Percentiles rank a stretch among this genome's conserved stretches.
These are phyloP conservation scores for Alfaro cultratus DNA, from an alignment of 2,797 vertebrate genomes.

Conservation along the genomic window DNA sequence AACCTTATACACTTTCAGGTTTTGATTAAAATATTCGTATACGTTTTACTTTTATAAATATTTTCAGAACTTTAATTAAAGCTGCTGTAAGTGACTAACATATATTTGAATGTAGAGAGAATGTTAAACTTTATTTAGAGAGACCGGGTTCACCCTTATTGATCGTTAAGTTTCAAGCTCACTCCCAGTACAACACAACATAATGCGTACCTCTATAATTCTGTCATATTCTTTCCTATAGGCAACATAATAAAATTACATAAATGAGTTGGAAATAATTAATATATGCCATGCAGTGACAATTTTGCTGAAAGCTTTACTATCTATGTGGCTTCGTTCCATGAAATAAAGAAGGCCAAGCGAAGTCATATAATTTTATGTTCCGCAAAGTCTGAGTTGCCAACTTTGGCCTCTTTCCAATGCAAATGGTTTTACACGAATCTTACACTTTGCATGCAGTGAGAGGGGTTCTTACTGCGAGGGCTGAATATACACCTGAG, in stretches of 20 bases:
- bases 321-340: constrained; percentile 11
- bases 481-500: constrained; percentile 39
- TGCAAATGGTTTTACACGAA: constrained; percentile 24
- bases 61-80: background rate
- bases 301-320: background rate
- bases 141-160: background rate
- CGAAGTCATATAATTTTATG: constrained; percentile 14
- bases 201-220: background rate
- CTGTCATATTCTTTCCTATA: background rate
- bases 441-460: background rate
- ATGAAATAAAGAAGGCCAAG: constrained; percentile 13
- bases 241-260: background rate
- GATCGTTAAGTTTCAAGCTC: background rate
- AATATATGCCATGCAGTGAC: background rate
- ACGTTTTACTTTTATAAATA: background rate
- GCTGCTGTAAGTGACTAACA: background rate
- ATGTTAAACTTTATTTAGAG: background rate
- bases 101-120: background rate
- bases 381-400: constrained; percentile 29
- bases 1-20: background rate
- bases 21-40: background rate
- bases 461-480: constrained; percentile 11
- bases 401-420: constrained; percentile 20
- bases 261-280: background rate
- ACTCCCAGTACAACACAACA: background rate